Evolutionary conservation across 2,888 invertebrate genomes (phyloP).

Genomic region (Lymantria dispar): DNA sequence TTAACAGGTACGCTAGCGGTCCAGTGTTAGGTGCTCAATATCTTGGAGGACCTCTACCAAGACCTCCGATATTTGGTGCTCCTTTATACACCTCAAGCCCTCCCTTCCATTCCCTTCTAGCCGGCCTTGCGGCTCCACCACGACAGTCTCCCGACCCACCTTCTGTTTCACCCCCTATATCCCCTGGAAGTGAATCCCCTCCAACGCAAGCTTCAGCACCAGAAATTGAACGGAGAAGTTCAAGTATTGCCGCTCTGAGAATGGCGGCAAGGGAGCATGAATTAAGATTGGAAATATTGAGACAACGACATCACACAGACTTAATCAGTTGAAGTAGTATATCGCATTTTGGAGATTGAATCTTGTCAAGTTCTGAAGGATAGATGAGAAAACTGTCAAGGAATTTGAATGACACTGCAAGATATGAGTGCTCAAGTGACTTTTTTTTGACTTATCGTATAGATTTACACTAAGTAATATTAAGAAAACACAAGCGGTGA

Average conservation of each 20-base stretch:
- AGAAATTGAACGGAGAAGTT: conserved; percentile 91
- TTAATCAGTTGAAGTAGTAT: conserved; percentile 87
- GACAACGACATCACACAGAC: conserved; percentile 89
- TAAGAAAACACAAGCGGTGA: too few relatives aligned
- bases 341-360: conserved; percentile 6
- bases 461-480: too few relatives aligned
- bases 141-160: conserved; percentile 72
- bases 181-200: conserved; percentile 79
- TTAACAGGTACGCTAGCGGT: conserved; percentile 59
- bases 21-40: conserved; percentile 71
- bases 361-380: neutral
- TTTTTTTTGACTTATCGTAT: too few relatives aligned
- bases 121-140: conserved; percentile 72
- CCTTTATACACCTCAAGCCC: conserved; percentile 85
- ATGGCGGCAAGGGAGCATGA: conserved; percentile 96
- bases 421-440: neutral
- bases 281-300: conserved; percentile 90
- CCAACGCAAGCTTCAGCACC: conserved; percentile 76
- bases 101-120: conserved; percentile 70
- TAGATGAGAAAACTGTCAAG: neutral
- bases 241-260: conserved; percentile 93
- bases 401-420: neutral
- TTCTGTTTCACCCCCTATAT: conserved; percentile 80
- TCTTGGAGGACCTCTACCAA: conserved; percentile 75
- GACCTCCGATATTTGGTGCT: conserved; percentile 82